Percentiles rank a stretch among this genome's conserved stretches.
phyloP scores from a whole-genome alignment of 2,113 vertebrate genomes.

The Coregonus clupeaformis region DNA sequence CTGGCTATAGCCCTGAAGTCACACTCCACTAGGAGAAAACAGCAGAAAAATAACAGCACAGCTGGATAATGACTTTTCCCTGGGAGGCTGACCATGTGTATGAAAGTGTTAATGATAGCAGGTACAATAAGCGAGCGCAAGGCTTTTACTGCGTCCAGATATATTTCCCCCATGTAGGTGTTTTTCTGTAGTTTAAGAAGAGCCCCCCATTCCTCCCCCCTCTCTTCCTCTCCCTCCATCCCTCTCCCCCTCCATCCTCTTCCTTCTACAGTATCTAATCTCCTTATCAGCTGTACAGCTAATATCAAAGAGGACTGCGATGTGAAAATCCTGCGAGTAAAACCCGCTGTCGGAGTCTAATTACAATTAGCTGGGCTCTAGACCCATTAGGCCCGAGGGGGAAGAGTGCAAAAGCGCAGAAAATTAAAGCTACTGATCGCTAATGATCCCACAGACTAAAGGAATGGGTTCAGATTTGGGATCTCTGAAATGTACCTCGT shows the following conservation, averaged over 20 bases:
- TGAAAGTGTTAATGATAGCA: slow-evolving; percentile 73
- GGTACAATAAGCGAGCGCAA: slow-evolving; percentile 66
- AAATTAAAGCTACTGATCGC: slow-evolving; percentile 52
- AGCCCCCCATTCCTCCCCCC: slow-evolving; percentile 15
- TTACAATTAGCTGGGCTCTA: slow-evolving; percentile 68
- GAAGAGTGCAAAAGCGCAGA: too few relatives aligned
- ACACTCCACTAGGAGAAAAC: slow-evolving; percentile 64
- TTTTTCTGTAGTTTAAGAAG: slow-evolving; percentile 72
- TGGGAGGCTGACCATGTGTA: slow-evolving; percentile 73
- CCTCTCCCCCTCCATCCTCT: not conserved
- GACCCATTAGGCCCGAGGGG: slow-evolving; percentile 56
- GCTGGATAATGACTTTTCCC: slow-evolving; percentile 76
- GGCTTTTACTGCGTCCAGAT: slow-evolving; percentile 66
- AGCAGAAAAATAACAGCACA: slow-evolving; percentile 68
- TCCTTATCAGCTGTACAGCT: slow-evolving; percentile 65
- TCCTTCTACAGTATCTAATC: slow-evolving; percentile 57
- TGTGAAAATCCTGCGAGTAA: slow-evolving; percentile 63
- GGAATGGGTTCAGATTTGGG: slow-evolving; percentile 10
- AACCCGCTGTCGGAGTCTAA: slow-evolving; percentile 65
- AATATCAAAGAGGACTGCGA: slow-evolving; percentile 64
- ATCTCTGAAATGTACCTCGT: not conserved
- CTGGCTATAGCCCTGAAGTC: slow-evolving; percentile 66
- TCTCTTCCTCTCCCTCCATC: slow-evolving; percentile 1
- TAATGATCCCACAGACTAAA: slow-evolving; percentile 44
- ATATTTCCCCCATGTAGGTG: slow-evolving; percentile 70